Evolutionary conservation across 1,140 invertebrate genomes (phyloP).

Genomic region (Drosophila punjabiensis): DNA sequence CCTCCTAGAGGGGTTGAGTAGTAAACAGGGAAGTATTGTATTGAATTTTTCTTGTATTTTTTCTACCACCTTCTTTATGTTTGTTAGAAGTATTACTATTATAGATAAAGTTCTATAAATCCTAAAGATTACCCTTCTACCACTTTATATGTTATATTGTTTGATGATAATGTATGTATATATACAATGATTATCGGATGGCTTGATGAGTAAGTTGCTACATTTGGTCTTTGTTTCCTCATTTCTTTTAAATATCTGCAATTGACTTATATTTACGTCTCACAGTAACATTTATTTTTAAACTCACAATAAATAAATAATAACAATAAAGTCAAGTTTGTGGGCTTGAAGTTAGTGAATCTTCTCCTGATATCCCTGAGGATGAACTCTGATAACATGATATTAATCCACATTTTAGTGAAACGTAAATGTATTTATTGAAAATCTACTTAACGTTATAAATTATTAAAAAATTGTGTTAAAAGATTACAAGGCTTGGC

Average conservation of each 20-base stretch:
- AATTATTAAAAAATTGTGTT: background rate
- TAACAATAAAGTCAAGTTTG: background rate
- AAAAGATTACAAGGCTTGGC: no score
- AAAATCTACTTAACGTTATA: no score
- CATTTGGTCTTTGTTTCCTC: no score
- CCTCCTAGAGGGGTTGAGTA: slow-evolving; percentile 88
- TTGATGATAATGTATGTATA: background rate
- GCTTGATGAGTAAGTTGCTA: background rate
- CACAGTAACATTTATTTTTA: no score
- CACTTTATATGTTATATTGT: background rate
- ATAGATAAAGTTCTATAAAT: background rate
- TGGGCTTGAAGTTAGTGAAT: background rate
- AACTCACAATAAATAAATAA: no score
- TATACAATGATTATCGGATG: no score
- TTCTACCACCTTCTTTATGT: background rate
- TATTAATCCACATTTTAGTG: background rate
- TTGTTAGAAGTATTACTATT: background rate
- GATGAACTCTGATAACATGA: background rate
- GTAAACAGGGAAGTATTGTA: background rate
- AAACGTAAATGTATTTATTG: no score
- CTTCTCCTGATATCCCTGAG: background rate
- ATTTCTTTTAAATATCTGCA: background rate
- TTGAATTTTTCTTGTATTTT: background rate
- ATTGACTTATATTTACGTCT: background rate
- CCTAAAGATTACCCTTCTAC: background rate